A percentile compares a stretch with the other conserved stretches of the same genome.
Evolutionary conservation across 2,888 invertebrate genomes (phyloP).

Genomic region (Plebejus anna): DNA sequence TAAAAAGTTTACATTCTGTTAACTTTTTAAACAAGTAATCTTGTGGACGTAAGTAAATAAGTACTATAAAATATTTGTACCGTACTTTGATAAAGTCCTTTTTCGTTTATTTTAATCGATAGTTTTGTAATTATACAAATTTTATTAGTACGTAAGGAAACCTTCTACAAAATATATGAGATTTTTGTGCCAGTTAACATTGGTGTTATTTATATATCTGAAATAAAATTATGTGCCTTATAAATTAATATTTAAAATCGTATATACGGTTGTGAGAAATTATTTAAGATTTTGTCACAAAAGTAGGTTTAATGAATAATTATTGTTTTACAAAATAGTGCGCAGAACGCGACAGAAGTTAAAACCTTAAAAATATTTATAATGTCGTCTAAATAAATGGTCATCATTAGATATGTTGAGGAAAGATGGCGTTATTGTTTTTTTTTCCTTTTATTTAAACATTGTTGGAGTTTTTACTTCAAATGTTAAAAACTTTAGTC

Average conservation of each 20-base stretch:
- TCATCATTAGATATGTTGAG: neutral
- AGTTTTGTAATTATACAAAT: conserved; percentile 26
- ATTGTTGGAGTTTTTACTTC: neutral
- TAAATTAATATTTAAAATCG: conserved; percentile 33
- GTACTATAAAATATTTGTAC: neutral
- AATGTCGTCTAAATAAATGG: neutral
- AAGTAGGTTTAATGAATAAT: conserved; percentile 10
- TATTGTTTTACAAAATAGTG: neutral
- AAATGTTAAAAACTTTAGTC: neutral
- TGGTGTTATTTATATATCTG: conserved; percentile 25
- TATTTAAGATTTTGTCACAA: conserved; percentile 29
- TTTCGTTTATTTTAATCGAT: conserved; percentile 6
- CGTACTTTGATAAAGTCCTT: neutral
- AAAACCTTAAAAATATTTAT: neutral
- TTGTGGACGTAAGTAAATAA: neutral
- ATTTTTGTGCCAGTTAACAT: conserved; percentile 35
- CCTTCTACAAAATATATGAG: conserved; percentile 26
- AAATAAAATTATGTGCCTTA: conserved; percentile 43
- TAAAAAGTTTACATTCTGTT: neutral
- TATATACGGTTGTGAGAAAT: conserved; percentile 29
- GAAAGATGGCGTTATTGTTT: neutral
- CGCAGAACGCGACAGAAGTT: neutral
- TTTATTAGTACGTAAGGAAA: conserved; percentile 12
- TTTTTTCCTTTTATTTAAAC: neutral
- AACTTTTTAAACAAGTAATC: neutral